Evolutionary conservation across 2,888 invertebrate genomes (phyloP), one percentile per base, ranked within the genome.

Genomic region (Phragmatobia fuliginosa): DNA sequence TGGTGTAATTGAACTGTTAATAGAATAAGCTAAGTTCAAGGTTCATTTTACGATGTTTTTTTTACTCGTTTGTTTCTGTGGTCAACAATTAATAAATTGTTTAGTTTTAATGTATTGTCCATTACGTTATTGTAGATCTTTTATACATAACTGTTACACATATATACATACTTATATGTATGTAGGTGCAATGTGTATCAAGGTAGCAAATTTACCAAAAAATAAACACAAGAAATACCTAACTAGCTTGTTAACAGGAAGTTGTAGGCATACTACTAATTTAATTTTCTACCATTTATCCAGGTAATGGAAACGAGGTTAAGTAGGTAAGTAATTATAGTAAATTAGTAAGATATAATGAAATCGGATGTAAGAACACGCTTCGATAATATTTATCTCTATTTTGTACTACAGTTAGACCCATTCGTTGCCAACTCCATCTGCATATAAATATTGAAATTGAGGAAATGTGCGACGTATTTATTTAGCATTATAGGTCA

Each of bases 401-500:
- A n/a, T 41, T 8, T 41, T 10, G 28, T 41, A 41, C 21, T 45
- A 8, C 62, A 62, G 41, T 62, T 62, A 11, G 1, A 0, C 3
- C 21, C 11, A 31, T 45, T 31, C 31, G 28, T 41, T 41, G 21
- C 31, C 8, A 45, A 62, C 28, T 62, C 4, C 4, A 10, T 8
- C 38, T 41, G 62, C 28, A 28, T 62, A 41, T 38, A 62, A 41
- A 62, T 62, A 41, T 83, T 80, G 75, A 77, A 79, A 82, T 80
- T 81, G 21, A 74, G 79, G 76, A 85, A 81, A 87, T 87, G 85
- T 77, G 80, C 74, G 78, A 77, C 74, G 77, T n/a, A n/a, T n/a
- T n/a, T n/a, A n/a, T n/a, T n/a, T n/a, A n/a, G n/a, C n/a, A n/a
- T n/a, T n/a, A n/a, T n/a, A n/a, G n/a, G n/a, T n/a, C n/a, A n/a